Evolutionary conservation across 2,888 invertebrate species (phyloP), one percentile per base, ranked within the genome.

Genomic region (Habrosyne pyritoides): DNA sequence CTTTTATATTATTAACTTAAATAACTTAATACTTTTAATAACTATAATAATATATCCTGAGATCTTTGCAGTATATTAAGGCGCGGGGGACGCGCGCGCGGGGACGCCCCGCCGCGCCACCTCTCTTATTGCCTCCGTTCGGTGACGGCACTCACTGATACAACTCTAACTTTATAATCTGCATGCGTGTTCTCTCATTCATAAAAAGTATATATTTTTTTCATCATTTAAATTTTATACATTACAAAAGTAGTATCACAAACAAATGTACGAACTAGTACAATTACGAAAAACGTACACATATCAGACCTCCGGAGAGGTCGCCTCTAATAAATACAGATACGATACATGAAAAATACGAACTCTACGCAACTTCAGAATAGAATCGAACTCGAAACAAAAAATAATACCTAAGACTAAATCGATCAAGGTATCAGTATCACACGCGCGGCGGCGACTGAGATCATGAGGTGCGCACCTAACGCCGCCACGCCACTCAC

Each of bases 171-270:
- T 78, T 78, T 77, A 82, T 78, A 81, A 83, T 84, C 83, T 86
- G 86, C 85, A 80, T 84, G 80, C 86, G 80, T 84, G 82, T 84
- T 85, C 82, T 81, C 84, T 80, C 83, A 86, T 84, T 85, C 85
- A 87, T 87, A 87, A 87, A 76, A 88, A 89, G 84, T 89, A 90
- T 90, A 87, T 86, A 81, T 81, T 84, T 81, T 28, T 82, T 76
- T 71, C 68, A 64, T 86, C 86, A 81, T 86, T 89, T 84, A 84
- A 86, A 84, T 83, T 91, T 89, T 89, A 89, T 89, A 89, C 87
- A 91, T 92, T 91, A 92, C 91, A 92, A 91, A 91, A 89, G 93
- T 93, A 93, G 92, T 93, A 93, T 93, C 93, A 93, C 93, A 93
- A 93, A 93, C 89, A 91, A 93, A 92, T 91, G 92, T 93, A 93